Conservation (phyloP, 2,888 invertebrate species). For the Eristalinus aeneus region DNA sequence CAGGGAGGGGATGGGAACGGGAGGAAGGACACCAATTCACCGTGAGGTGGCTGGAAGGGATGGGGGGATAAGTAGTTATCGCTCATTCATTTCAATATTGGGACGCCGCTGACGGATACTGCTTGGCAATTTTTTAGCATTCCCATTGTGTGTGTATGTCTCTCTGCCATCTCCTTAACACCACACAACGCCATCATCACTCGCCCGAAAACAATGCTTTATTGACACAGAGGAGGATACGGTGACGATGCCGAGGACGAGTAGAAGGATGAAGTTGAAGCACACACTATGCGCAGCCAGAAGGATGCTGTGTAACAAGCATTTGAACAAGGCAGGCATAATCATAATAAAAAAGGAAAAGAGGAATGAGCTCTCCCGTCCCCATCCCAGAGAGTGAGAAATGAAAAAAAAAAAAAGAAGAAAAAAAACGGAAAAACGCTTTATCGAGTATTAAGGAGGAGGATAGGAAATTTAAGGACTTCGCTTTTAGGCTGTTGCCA, state of each 20-base stretch:
- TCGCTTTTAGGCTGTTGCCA: constrained; percentile 60
- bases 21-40: constrained; percentile 36
- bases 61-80: constrained; percentile 40
- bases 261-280: background rate
- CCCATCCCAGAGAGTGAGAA: background rate
- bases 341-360: constrained; percentile 50
- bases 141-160: constrained; percentile 1
- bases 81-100: constrained; percentile 58
- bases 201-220: constrained; percentile 32
- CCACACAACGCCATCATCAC: constrained; percentile 8
- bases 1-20: constrained; percentile 32
- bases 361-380: too few species aligned
- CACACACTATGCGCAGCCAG: background rate
- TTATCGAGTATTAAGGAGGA: constrained; percentile 59
- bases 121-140: constrained; percentile 29
- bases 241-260: too few species aligned
- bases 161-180: constrained; percentile 30
- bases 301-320: constrained; percentile 40
- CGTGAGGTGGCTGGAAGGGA: background rate
- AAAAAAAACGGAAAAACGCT: constrained; percentile 45
- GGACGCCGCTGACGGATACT: constrained; percentile 20
- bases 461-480: constrained; percentile 49
- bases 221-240: constrained; percentile 30
- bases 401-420: background rate
- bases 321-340: constrained; percentile 55